A percentile compares a stretch with the other conserved stretches of the same genome.
Evolutionary conservation across 30 jellyfish, hydroid and myxozoan genomes (phyloP).

Genomic region (Nemopilema nomurai): DNA sequence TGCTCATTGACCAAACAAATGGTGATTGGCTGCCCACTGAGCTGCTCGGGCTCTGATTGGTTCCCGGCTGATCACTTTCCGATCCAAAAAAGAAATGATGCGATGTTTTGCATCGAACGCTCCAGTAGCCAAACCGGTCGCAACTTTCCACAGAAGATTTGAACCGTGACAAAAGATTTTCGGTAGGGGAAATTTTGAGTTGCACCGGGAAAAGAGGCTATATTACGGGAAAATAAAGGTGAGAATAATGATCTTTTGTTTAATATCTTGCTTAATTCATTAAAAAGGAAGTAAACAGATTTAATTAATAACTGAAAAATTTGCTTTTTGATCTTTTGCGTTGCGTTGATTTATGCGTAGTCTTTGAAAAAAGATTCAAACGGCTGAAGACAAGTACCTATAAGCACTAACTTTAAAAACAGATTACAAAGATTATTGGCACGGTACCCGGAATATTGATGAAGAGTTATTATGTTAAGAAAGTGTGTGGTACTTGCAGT

Average conservation of each 20-base stretch:
- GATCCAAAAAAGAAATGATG: slow-evolving; percentile 57
- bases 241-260: too few species aligned
- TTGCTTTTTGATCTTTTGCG: not conserved
- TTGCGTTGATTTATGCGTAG: too few species aligned
- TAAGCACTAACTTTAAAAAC: too few species aligned
- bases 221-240: slow-evolving; percentile 21
- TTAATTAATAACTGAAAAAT: too few species aligned
- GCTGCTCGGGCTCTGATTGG: slow-evolving; percentile 54
- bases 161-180: slow-evolving; percentile 70
- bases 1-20: slow-evolving; percentile 23
- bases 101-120: slow-evolving; percentile 57
- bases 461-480: too few species aligned
- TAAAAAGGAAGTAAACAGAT: not conserved
- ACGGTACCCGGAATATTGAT: too few species aligned
- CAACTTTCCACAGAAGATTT: slow-evolving; percentile 39
- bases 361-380: too few species aligned
- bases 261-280: too few species aligned
- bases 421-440: too few species aligned
- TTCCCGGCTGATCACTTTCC: slow-evolving; percentile 26
- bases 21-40: slow-evolving; percentile 63
- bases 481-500: too few species aligned
- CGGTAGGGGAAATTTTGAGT: slow-evolving; percentile 47
- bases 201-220: slow-evolving; percentile 40
- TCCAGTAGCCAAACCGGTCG: slow-evolving; percentile 68
- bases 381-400: too few species aligned